These are phyloP conservation scores for Machaerirhynchus nigripectus DNA, from an alignment of 2,113 vertebrate species.

Conservation along the genomic window DNA sequence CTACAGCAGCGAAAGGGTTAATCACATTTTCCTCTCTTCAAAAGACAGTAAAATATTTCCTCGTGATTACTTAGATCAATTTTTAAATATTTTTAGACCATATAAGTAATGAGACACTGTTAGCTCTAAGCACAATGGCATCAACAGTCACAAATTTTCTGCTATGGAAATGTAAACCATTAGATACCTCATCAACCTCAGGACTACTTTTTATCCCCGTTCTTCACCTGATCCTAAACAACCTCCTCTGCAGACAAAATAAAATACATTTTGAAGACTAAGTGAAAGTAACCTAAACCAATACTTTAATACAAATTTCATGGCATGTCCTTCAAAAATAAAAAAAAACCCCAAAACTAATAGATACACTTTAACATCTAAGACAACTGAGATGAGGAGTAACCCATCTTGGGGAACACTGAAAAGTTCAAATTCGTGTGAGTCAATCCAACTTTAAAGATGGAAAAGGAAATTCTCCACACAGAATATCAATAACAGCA, in stretches of 20 bases:
- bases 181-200: slow-evolving; percentile 48
- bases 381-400: neutral
- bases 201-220: slow-evolving; percentile 2
- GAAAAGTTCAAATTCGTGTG: slow-evolving; percentile 29
- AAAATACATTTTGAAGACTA: slow-evolving; percentile 47
- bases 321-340: neutral
- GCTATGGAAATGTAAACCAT: slow-evolving; percentile 37
- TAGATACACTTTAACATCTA: neutral
- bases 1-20: slow-evolving; percentile 70
- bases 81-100: slow-evolving; percentile 37
- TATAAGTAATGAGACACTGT: slow-evolving; percentile 15
- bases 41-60: slow-evolving; percentile 40
- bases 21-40: slow-evolving; percentile 38
- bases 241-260: slow-evolving; percentile 29
- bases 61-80: neutral
- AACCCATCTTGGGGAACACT: neutral
- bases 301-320: neutral
- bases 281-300: slow-evolving; percentile 15
- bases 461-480: slow-evolving; percentile 18
- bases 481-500: neutral
- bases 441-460: slow-evolving; percentile 30
- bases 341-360: neutral
- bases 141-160: slow-evolving; percentile 55
- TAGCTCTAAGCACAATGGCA: slow-evolving; percentile 63
- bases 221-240: slow-evolving; percentile 43